Percentiles rank a stretch among this genome's conserved stretches.
Conservation (phyloP, 2,113 vertebrate genomes). For the Gasterosteus nipponicus region DNA sequence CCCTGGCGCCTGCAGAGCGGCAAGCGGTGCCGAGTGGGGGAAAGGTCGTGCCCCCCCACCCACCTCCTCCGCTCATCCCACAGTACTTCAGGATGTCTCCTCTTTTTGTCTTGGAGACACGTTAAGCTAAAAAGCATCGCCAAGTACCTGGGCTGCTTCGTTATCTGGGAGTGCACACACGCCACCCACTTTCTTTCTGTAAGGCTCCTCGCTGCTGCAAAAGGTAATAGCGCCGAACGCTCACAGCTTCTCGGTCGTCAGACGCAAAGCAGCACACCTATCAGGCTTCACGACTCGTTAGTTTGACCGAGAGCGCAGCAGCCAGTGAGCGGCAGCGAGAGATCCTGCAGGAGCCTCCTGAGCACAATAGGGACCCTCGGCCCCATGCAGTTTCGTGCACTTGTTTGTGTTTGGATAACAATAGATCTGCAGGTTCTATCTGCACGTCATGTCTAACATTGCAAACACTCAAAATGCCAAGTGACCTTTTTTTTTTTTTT, state of each 20-base stretch:
- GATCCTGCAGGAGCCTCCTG: slow-evolving; percentile 17
- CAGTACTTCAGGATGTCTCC: too few relatives aligned
- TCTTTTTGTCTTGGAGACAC: too few relatives aligned
- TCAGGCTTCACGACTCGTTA: slow-evolving; percentile 42
- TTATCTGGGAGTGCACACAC: slow-evolving; percentile 13
- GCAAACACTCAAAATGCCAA: slow-evolving; percentile 24
- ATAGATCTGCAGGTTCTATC: slow-evolving; percentile 44
- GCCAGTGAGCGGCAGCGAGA: slow-evolving; percentile 36
- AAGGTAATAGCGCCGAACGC: slow-evolving; percentile 20
- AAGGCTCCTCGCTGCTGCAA: slow-evolving; percentile 7
- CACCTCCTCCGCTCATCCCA: slow-evolving; percentile 8
- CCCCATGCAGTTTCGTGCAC: slow-evolving; percentile 22
- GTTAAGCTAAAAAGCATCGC: not conserved
- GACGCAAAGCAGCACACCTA: slow-evolving; percentile 30
- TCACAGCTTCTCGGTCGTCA: slow-evolving; percentile 11
- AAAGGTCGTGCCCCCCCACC: slow-evolving; percentile 57
- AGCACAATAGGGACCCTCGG: slow-evolving; percentile 38
- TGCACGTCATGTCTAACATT: slow-evolving; percentile 31
- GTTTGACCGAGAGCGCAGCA: slow-evolving; percentile 20
- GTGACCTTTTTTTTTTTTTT: slow-evolving; percentile 7
- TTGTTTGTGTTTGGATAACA: slow-evolving; percentile 57
- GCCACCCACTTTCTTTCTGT: not conserved
- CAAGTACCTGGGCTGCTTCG: slow-evolving; percentile 1
- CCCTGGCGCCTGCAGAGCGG: slow-evolving; percentile 30
- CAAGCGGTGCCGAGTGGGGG: too few relatives aligned